A percentile compares a stretch with the other conserved stretches of the same genome.
These are phyloP conservation scores for Cacoxenus indagator DNA, from an alignment of 2,888 invertebrate species.

Conservation along the genomic window DNA sequence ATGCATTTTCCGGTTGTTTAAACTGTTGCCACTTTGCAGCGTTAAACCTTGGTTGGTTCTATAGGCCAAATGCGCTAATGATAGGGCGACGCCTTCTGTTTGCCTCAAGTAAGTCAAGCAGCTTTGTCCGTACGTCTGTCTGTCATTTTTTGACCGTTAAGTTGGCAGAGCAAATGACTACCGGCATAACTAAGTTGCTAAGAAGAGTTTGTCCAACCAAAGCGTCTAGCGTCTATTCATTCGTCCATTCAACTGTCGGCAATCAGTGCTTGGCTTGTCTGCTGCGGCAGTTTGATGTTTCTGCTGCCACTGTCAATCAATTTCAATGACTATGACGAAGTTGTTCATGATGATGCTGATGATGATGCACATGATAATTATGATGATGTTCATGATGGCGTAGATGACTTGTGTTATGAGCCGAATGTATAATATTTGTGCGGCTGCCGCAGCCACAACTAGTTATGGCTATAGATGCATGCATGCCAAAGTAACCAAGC, in stretches of 20 bases:
- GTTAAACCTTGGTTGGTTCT: slow-evolving; percentile 23
- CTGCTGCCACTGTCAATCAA: slow-evolving; percentile 40
- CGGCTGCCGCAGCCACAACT: not conserved
- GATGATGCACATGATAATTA: slow-evolving; percentile 21
- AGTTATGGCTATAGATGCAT: not conserved
- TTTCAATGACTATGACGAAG: slow-evolving; percentile 31
- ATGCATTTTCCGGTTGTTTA: slow-evolving; percentile 15
- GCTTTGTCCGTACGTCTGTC: not conserved
- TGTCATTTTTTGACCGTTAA: slow-evolving; percentile 48
- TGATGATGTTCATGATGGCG: slow-evolving; percentile 31
- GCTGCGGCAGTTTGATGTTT: slow-evolving; percentile 9
- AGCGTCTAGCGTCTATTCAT: not conserved
- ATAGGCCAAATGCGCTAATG: slow-evolving; percentile 48
- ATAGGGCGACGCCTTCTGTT: slow-evolving; percentile 51
- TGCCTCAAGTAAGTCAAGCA: not conserved
- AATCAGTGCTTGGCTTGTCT: not conserved
- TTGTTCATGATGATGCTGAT: slow-evolving; percentile 21
- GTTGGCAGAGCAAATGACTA: not conserved
- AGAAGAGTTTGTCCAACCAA: not conserved
- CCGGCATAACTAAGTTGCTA: not conserved
- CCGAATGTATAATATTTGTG: not conserved
- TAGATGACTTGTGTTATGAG: slow-evolving; percentile 55
- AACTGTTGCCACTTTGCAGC: slow-evolving; percentile 11
- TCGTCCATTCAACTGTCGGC: not conserved
- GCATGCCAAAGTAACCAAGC: not conserved